Base-by-base conservation (phyloP, 2,888 invertebrate species). In the Synanthedon vespiformis region DNA sequence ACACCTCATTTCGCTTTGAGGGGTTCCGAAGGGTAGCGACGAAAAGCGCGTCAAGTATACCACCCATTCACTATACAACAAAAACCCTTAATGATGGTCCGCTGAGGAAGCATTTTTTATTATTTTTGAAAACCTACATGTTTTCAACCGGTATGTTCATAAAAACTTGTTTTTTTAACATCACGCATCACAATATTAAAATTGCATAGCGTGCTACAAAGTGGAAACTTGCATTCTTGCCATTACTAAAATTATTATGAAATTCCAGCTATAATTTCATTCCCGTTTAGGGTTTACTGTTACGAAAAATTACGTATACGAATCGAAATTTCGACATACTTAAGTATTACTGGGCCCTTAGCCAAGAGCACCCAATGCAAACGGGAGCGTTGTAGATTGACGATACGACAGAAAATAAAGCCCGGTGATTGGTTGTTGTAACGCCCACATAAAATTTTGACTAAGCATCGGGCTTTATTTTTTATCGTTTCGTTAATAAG, bases 191-290 rank as follows among this genome's bases (percentile, higher is more conserved):
- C 11, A 13, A 44, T 44, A 14, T n/a, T 14, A 44, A 44, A 12
- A 14, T 44, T 44, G 8, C 44, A 44, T 12, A 14, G n/a, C 14
- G 13, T 14, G n/a, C 44, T 12, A 44, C 13, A 44, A 44, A n/a
- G 14, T 44, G 44, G 44, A 44, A 44, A 44, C 44, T 44, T 14
- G 44, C 44, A 44, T 44, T 44, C 44, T 14, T 44, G 13, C 14
- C 12, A 44, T 44, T 44, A 44, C 44, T 44, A 49, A 52, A 52
- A 52, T 52, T 49, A 41, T 50, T 18, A 18, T 44, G 22, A 22
- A 52, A 49, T 41, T 47, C 47, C 54, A 49, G 41, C 49, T 50
- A 51, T 22, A 55, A 51, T 52, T 48, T 53, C 34, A 51, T 51
- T 51, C 47, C 34, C 48, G 47, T 48, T 51, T 44, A 8, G 8